Conservation (phyloP, 2,797 vertebrate species). For the Parauchenoglanis punctatus region DNA sequence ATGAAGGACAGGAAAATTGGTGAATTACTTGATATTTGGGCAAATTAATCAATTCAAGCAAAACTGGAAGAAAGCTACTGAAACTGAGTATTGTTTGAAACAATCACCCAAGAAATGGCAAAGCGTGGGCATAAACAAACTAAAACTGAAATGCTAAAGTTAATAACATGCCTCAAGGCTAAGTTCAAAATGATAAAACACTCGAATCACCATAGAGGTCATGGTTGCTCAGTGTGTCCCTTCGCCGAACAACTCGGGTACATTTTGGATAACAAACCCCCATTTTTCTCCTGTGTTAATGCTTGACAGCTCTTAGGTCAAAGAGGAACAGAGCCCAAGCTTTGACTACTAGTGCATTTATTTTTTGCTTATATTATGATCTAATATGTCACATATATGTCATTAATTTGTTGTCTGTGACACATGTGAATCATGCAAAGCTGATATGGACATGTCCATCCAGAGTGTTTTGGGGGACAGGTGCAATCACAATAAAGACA, state of each 20-base stretch:
- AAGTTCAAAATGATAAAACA: neutral
- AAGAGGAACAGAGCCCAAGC: neutral
- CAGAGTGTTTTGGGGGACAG: neutral
- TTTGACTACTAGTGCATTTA: neutral
- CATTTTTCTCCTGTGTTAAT: neutral
- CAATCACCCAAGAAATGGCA: neutral
- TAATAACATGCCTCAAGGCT: neutral
- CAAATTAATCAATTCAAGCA: neutral
- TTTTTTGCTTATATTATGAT: neutral
- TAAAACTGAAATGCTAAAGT: neutral
- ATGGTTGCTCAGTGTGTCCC: neutral
- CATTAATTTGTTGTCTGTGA: neutral
- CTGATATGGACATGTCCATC: neutral
- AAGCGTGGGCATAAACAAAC: neutral
- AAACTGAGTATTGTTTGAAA: neutral
- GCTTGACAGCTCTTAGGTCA: neutral
- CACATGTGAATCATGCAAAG: neutral
- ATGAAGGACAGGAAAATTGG: neutral
- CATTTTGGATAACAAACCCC: neutral
- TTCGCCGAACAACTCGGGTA: neutral
- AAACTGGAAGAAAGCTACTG: neutral
- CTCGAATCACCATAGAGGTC: neutral
- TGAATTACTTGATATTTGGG: neutral
- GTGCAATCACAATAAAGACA: neutral
- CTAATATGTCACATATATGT: neutral